phyloP scores from a whole-genome alignment of 92 coral and sea anemone genomes.

The Galaxea fascicularis region DNA sequence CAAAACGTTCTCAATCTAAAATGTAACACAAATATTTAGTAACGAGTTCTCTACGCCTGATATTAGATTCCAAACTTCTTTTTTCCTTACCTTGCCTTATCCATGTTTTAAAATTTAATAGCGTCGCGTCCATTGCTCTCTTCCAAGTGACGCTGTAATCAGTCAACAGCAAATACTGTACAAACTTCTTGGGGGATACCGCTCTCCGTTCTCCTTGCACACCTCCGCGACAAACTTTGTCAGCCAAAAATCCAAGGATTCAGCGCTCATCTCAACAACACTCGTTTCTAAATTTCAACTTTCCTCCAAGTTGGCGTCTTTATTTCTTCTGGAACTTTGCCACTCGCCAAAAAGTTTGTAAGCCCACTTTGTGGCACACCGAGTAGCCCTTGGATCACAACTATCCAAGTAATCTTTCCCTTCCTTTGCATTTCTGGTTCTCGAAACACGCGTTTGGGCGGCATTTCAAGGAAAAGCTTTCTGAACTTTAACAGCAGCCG shows the following conservation, averaged over 20 bases:
- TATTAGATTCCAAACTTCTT: too few species aligned
- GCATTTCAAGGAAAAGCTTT: too few species aligned
- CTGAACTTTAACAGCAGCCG: too few species aligned
- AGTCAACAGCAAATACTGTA: conserved; percentile 5
- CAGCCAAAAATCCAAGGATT: too few species aligned
- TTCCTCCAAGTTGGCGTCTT: conserved; percentile 6
- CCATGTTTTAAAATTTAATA: background rate
- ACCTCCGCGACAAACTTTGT: conserved; percentile 6
- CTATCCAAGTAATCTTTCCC: background rate
- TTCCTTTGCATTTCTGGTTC: background rate
- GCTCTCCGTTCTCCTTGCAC: background rate
- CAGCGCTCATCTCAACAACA: too few species aligned
- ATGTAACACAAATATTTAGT: background rate
- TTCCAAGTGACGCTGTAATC: conserved; percentile 4
- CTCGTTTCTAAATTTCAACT: background rate
- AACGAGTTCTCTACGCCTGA: background rate
- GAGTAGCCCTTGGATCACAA: background rate
- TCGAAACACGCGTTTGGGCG: too few species aligned
- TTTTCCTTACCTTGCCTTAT: background rate
- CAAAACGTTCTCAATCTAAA: background rate
- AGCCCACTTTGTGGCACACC: conserved; percentile 7
- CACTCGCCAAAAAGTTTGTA: conserved; percentile 4
- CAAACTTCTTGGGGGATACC: conserved; percentile 2
- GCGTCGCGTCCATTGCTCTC: background rate
- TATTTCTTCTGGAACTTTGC: conserved; percentile 13